phyloP scores from a whole-genome alignment of 2,113 vertebrate species.

The Isichthys henryi region DNA sequence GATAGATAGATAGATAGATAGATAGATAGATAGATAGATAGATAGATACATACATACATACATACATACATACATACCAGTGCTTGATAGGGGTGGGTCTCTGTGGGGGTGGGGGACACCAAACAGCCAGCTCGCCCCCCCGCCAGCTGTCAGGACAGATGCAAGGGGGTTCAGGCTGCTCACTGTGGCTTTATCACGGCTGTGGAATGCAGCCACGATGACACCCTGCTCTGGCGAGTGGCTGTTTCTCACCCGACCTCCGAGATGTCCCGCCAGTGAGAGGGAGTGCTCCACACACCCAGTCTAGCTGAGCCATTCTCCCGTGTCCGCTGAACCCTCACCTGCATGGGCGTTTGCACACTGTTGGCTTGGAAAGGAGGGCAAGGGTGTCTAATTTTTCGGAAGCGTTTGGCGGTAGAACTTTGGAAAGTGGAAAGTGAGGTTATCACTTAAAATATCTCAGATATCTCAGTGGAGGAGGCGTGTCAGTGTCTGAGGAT shows the following conservation, averaged over 20 bases:
- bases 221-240: neutral
- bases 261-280: neutral
- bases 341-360: neutral
- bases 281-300: neutral
- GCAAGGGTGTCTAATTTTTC: neutral
- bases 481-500: neutral
- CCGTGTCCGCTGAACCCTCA: neutral
- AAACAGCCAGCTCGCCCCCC: neutral
- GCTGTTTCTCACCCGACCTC: neutral
- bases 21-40: too few relatives aligned
- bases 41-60: too few relatives aligned
- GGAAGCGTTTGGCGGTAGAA: neutral
- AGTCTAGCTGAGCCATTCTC: neutral
- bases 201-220: neutral
- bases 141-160: neutral
- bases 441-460: constrained; percentile 7
- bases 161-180: neutral
- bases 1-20: too few relatives aligned
- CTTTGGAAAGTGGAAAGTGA: neutral
- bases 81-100: neutral
- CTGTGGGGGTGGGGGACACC: neutral
- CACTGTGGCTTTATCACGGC: neutral
- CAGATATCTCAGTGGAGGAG: neutral
- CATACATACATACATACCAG: neutral
- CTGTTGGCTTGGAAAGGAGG: neutral